These are phyloP conservation scores for Cyclophora albipunctata DNA, from an alignment of 2,888 invertebrate genomes.

Conservation along the genomic window DNA sequence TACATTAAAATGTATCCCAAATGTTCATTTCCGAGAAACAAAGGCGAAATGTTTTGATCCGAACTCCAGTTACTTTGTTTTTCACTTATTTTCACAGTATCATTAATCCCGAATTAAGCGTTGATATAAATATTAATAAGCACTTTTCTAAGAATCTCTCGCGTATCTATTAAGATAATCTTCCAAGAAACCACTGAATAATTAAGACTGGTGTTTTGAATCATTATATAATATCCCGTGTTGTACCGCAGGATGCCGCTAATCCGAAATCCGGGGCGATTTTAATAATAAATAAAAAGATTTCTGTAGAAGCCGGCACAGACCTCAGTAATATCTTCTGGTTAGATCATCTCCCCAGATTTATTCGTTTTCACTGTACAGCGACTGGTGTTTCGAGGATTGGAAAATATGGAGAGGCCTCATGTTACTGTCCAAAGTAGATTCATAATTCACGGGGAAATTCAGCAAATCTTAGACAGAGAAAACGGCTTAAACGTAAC, in stretches of 20 bases:
- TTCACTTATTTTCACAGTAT: background rate
- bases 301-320: slow-evolving; percentile 15
- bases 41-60: too few relatives aligned
- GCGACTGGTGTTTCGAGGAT: too few relatives aligned
- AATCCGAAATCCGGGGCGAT: slow-evolving; percentile 27
- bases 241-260: slow-evolving; percentile 19
- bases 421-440: too few relatives aligned
- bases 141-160: slow-evolving; percentile 24
- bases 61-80: too few relatives aligned
- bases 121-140: slow-evolving; percentile 27
- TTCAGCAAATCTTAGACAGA: background rate
- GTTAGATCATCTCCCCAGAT: background rate
- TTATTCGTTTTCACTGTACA: background rate
- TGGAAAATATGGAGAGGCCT: too few relatives aligned
- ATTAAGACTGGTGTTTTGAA: slow-evolving; percentile 41
- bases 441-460: background rate
- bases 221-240: slow-evolving; percentile 34
- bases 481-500: too few relatives aligned
- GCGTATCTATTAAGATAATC: slow-evolving; percentile 35
- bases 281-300: slow-evolving; percentile 41
- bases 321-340: too few relatives aligned
- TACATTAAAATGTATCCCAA: too few relatives aligned
- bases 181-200: slow-evolving; percentile 43
- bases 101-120: slow-evolving; percentile 11
- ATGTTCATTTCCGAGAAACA: too few relatives aligned